phyloP scores from a whole-genome alignment of 2,888 invertebrate species.

The Xestia ashworthii region DNA sequence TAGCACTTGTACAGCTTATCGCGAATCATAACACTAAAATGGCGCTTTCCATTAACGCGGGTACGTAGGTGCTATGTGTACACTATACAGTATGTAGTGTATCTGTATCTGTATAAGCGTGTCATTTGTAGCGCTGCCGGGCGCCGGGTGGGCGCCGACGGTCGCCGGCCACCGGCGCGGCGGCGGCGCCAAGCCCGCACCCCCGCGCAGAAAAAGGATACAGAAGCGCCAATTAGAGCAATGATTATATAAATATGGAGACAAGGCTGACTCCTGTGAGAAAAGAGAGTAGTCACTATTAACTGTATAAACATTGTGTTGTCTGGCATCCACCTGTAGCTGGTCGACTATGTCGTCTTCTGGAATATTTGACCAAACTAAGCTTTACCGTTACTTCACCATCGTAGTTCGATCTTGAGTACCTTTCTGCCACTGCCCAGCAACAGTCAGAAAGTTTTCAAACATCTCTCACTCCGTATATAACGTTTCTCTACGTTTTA shows the following conservation, averaged over 20 bases:
- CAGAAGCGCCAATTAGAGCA: slow-evolving; percentile 47
- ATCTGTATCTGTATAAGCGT: slow-evolving; percentile 48
- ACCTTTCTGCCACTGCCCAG: background rate
- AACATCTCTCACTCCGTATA: background rate
- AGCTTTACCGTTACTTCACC: background rate
- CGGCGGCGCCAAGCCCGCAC: slow-evolving; percentile 58
- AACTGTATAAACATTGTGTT: background rate
- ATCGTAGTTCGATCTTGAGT: background rate
- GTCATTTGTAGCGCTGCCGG: slow-evolving; percentile 71
- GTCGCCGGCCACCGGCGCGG: slow-evolving; percentile 63
- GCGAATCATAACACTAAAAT: slow-evolving; percentile 51
- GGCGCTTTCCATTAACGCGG: slow-evolving; percentile 50
- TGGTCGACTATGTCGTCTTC: background rate
- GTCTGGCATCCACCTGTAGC: background rate
- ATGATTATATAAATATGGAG: slow-evolving; percentile 16
- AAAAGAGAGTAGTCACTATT: background rate
- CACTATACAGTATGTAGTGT: slow-evolving; percentile 28
- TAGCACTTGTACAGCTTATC: slow-evolving; percentile 40
- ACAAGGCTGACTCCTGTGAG: background rate
- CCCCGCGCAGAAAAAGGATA: slow-evolving; percentile 37
- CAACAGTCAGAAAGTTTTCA: background rate
- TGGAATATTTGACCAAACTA: background rate
- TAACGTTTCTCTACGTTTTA: background rate
- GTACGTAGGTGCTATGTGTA: slow-evolving; percentile 32
- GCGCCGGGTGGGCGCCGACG: slow-evolving; percentile 73